Conservation (phyloP, 1,140 invertebrate genomes). For the Ctenoplectra terminalis region DNA sequence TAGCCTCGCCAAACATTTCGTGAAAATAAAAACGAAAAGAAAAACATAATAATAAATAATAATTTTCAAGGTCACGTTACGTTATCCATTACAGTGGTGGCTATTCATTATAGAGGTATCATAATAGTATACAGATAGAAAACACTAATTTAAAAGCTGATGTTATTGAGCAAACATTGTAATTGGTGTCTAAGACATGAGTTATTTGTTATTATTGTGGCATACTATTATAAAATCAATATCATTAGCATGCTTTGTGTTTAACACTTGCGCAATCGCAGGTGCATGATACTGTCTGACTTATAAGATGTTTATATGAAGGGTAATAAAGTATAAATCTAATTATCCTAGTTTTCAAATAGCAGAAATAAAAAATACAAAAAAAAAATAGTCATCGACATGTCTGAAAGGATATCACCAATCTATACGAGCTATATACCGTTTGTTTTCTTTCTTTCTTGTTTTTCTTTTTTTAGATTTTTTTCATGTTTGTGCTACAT, state of each 20-base stretch:
- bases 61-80: conserved; percentile 9
- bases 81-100: conserved; percentile 34
- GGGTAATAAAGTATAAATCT: conserved; percentile 38
- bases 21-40: neutral
- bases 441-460: conserved; percentile 47
- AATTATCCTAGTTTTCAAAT: conserved; percentile 40
- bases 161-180: conserved; percentile 49
- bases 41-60: neutral
- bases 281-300: conserved; percentile 36
- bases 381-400: conserved; percentile 17
- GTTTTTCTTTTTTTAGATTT: neutral
- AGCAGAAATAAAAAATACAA: neutral
- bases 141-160: conserved; percentile 33
- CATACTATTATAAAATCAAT: conserved; percentile 59
- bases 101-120: conserved; percentile 52
- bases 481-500: conserved; percentile 11
- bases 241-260: conserved; percentile 62
- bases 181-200: conserved; percentile 57
- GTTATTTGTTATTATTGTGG: conserved; percentile 56
- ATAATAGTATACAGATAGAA: conserved; percentile 45
- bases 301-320: conserved; percentile 44
- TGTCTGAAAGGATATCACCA: conserved; percentile 33
- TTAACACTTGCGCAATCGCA: conserved; percentile 33
- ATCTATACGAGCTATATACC: conserved; percentile 37
- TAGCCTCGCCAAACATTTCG: neutral